Base-by-base conservation (phyloP, 2,113 vertebrate genomes). In the Chloropsis cyanopogon region DNA sequence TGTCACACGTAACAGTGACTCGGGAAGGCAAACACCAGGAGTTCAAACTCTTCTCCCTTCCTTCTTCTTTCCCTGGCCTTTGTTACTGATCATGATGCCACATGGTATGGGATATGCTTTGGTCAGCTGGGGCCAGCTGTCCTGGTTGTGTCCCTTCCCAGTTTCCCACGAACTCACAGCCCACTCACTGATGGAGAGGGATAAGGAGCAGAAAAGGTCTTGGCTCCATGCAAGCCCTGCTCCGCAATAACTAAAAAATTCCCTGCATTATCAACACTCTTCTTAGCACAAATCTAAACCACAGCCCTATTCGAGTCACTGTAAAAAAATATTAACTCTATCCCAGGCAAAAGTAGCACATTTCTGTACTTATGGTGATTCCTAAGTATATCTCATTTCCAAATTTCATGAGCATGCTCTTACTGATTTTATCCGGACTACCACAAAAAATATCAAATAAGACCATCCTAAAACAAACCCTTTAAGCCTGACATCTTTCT, bases 1-100 rank as follows among this genome's bases (percentile, higher is more conserved):
- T 0, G 0, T 54, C 21, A 49, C 41, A 47, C 0, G 0, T 19
- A 54, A 23, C n/a, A 47, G 20, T 53, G 24, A 14, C n/a, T 54
- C 54, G 29, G 12, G 41, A 61, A 76, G 35, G 54, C 54, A 69
- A 69, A 54, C 29, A 17, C 13, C 31, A 11, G 47, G 21, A 49
- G 17, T 76, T 46, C 0, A 0, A 61, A 47, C 12, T 29, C 7
- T 42, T 33, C 41, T 47, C 79, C 20, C 41, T 46, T 76, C 39
- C 47, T 61, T 19, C 52, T 59, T 39, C 60, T 61, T 61, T 47
- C 47, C 33, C 21, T 60, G 64, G 9, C 29, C n/a, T 82, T 61
- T 61, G 68, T 61, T 31, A 31, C 31, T 69, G 47, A 61, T 54
- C 17, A 33, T 26, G n/a, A 14, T 31, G 17, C 21, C 41, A 23